Evolutionary conservation across 2,888 invertebrate species (phyloP).

Genomic region (Drosophila fungiperda): DNA sequence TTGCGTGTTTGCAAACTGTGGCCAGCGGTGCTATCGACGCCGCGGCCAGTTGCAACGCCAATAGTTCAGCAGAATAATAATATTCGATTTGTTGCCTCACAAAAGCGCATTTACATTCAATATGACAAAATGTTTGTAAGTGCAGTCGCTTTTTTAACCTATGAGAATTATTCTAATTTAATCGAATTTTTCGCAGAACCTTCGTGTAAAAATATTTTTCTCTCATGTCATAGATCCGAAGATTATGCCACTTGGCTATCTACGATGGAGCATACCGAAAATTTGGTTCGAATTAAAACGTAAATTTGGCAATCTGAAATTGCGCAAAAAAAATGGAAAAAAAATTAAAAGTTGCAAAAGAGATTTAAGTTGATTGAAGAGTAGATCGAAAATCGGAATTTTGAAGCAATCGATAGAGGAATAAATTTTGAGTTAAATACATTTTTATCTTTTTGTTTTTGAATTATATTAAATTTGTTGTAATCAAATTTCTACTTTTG

Average conservation of each 20-base stretch:
- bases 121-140: conserved; percentile 16
- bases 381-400: background rate
- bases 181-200: conserved; percentile 1
- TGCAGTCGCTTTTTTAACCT: background rate
- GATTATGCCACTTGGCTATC: conserved; percentile 1
- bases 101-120: conserved; percentile 25
- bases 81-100: conserved; percentile 23
- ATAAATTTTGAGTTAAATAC: background rate
- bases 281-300: conserved; percentile 29
- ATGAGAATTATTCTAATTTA: background rate
- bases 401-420: background rate
- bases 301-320: conserved; percentile 11
- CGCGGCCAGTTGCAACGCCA: conserved; percentile 6
- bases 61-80: background rate
- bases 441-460: background rate
- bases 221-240: conserved; percentile 1
- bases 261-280: conserved; percentile 20
- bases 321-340: background rate
- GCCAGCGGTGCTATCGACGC: conserved; percentile 30
- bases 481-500: background rate
- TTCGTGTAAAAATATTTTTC: conserved; percentile 21
- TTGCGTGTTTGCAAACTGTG: conserved; percentile 33
- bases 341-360: background rate
- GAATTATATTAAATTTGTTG: background rate
- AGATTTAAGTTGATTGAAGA: background rate